Percentiles rank a stretch among this genome's conserved stretches.
Evolutionary conservation across 2,113 vertebrate genomes (phyloP).

Genomic region (Turnix velox): DNA sequence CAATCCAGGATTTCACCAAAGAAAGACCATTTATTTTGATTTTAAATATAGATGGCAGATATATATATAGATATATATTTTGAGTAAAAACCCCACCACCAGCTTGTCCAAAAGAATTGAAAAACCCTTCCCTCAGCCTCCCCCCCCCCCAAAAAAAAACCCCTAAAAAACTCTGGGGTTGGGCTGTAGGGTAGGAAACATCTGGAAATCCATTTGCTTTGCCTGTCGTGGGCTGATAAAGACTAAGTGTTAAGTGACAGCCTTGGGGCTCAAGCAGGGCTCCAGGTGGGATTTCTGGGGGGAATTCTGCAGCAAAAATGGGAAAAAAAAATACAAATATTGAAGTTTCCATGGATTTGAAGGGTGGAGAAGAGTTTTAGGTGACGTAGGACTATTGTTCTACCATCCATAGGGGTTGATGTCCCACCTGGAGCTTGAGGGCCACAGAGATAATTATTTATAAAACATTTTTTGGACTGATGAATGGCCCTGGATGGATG

Average conservation of each 20-base stretch:
- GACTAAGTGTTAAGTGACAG: constrained; percentile 1
- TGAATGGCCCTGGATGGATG: neutral
- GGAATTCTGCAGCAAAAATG: neutral
- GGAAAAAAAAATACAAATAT: constrained; percentile 35
- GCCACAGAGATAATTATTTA: constrained; percentile 27
- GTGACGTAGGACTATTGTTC: constrained; percentile 79
- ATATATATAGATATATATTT: too few species aligned
- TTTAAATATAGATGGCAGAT: too few species aligned
- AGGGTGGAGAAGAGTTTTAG: too few species aligned
- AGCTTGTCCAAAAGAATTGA: rapidly evolving
- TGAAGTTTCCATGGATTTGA: too few species aligned
- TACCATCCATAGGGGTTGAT: neutral
- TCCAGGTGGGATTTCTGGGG: constrained; percentile 76
- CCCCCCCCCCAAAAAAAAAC: too few species aligned
- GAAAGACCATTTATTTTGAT: neutral
- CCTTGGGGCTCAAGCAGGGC: neutral
- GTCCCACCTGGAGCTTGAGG: neutral
- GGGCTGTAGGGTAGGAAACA: constrained; percentile 82
- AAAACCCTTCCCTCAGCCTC: too few species aligned
- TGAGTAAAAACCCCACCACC: too few species aligned
- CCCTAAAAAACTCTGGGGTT: neutral
- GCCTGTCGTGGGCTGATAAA: constrained; percentile 55
- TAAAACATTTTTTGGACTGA: neutral
- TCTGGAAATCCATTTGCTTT: constrained; percentile 72
- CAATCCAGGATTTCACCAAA: neutral